Conservation (phyloP, 2,888 invertebrate species). For the Drosophila multiciliata region DNA sequence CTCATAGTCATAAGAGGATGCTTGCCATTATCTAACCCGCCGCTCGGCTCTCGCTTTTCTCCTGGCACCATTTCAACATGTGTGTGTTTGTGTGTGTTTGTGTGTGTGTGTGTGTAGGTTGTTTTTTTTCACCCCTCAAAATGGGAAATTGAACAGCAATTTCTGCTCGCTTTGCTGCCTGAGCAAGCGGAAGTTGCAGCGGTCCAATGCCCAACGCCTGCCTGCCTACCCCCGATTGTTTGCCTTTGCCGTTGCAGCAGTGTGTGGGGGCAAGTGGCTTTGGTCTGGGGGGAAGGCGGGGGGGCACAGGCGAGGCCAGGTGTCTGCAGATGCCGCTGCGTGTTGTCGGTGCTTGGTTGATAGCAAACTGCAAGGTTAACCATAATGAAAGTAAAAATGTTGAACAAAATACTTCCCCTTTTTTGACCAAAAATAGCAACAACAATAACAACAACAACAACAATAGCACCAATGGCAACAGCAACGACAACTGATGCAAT, state of each 20-base stretch:
- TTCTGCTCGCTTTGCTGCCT: slow-evolving; percentile 83
- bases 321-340: slow-evolving; percentile 15
- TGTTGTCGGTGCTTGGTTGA: slow-evolving; percentile 21
- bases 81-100: slow-evolving; percentile 10
- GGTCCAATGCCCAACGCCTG: slow-evolving; percentile 5
- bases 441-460: neutral
- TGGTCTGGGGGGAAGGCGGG: neutral
- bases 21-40: slow-evolving; percentile 71
- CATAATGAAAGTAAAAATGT: slow-evolving; percentile 81
- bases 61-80: slow-evolving; percentile 20
- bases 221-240: slow-evolving; percentile 21
- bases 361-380: slow-evolving; percentile 78
- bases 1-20: slow-evolving; percentile 15
- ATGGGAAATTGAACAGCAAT: slow-evolving; percentile 83
- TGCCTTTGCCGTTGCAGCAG: slow-evolving; percentile 15
- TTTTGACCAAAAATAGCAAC: slow-evolving; percentile 37
- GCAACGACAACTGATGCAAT: neutral
- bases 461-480: neutral
- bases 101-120: neutral
- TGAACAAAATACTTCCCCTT: slow-evolving; percentile 67
- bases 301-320: neutral
- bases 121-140: slow-evolving; percentile 48
- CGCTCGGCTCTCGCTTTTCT: slow-evolving; percentile 41
- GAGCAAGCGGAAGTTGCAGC: slow-evolving; percentile 79
- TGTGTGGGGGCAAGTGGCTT: neutral